These are phyloP conservation scores for Aradophagus sp. DNA, from an alignment of 1,140 invertebrate species.

Conservation along the genomic window DNA sequence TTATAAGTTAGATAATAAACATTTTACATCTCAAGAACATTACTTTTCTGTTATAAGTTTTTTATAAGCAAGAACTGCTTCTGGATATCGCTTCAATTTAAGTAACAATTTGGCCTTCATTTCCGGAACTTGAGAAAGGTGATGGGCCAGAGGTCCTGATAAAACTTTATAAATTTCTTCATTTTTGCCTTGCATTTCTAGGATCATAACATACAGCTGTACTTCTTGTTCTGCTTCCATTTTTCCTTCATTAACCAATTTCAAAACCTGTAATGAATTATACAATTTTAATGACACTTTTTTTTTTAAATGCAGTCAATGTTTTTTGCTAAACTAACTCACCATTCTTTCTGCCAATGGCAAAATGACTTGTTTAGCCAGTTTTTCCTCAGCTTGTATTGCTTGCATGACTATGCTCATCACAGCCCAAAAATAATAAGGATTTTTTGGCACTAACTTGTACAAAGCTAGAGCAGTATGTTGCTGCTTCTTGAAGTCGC, in stretches of 20 bases:
- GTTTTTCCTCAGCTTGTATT: conserved; percentile 66
- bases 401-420: conserved; percentile 97
- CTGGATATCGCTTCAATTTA: conserved; percentile 82
- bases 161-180: conserved; percentile 87
- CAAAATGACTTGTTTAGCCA: conserved; percentile 75
- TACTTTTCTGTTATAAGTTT: conserved; percentile 81
- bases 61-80: conserved; percentile 82
- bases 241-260: conserved; percentile 91
- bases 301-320: too few relatives aligned
- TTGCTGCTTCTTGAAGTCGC: conserved; percentile 94
- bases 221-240: conserved; percentile 96
- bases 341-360: conserved; percentile 91
- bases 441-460: conserved; percentile 93
- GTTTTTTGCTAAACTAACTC: too few relatives aligned
- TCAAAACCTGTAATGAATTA: conserved; percentile 80
- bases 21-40: conserved; percentile 60
- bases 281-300: background rate
- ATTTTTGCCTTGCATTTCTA: conserved; percentile 89
- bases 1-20: too few relatives aligned
- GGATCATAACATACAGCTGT: conserved; percentile 91
- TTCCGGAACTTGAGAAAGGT: conserved; percentile 77
- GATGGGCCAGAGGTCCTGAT: conserved; percentile 82
- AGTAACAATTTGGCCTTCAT: conserved; percentile 84
- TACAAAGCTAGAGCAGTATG: conserved; percentile 91
- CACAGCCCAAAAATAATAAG: conserved; percentile 98